phyloP scores from a whole-genome alignment of 2,888 invertebrate genomes.

The Campoplex capitator region DNA sequence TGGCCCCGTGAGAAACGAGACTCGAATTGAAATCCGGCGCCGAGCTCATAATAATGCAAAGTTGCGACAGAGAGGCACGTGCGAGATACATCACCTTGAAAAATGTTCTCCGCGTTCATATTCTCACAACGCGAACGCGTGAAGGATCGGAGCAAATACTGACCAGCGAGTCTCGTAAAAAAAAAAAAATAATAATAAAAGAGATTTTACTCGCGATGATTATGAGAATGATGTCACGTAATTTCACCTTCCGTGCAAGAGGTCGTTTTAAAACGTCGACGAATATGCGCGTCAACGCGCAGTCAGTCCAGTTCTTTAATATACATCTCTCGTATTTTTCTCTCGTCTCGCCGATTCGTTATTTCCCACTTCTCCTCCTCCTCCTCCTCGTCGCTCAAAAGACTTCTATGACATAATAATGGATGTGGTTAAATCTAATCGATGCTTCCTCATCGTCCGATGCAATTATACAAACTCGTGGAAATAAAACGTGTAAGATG shows the following conservation, averaged over 20 bases:
- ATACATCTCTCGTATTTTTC: background rate
- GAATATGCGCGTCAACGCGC: constrained; percentile 43
- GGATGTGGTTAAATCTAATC: constrained; percentile 64
- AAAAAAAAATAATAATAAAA: constrained; percentile 1
- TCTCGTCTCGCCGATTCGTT: background rate
- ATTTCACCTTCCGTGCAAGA: constrained; percentile 70
- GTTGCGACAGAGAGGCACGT: background rate
- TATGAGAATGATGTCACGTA: constrained; percentile 72
- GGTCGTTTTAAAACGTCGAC: constrained; percentile 59
- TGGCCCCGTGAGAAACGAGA: constrained; percentile 22
- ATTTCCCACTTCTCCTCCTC: background rate
- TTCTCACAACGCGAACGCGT: constrained; percentile 7
- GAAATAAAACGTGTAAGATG: background rate
- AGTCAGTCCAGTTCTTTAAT: constrained; percentile 13
- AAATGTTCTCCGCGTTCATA: constrained; percentile 29
- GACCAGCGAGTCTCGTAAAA: constrained; percentile 4
- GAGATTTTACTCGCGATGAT: constrained; percentile 53
- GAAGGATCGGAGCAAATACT: constrained; percentile 32
- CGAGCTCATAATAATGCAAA: background rate
- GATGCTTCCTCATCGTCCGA: background rate
- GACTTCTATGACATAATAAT: constrained; percentile 62
- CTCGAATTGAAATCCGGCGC: constrained; percentile 18
- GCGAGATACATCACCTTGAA: constrained; percentile 45
- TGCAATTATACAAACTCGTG: background rate
- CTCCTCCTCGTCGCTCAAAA: background rate